Base-by-base conservation (phyloP, 2,888 invertebrate species). In the Parnassius orleans region DNA sequence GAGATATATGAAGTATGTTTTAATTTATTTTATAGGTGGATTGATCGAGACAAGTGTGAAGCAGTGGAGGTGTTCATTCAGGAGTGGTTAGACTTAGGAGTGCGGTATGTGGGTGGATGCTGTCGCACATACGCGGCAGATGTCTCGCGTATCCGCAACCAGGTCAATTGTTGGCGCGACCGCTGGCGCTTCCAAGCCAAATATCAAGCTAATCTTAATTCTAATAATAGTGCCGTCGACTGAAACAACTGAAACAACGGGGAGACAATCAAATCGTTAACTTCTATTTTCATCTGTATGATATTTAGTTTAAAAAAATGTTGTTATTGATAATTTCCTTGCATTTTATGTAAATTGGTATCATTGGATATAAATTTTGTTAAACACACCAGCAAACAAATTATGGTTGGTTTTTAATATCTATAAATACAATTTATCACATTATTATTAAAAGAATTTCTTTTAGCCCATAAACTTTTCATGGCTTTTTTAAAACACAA, bases 51-150 rank as follows among this genome's bases (percentile, higher is more conserved):
- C 70, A 94, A 94, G 77, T 94, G 94, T 78, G 93, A 94, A 68
- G 93, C 95, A 1, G 93, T 97, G 0, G 95, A 94, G 66, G 92
- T 93, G 24, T 96, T 95, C 77, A 94, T 97, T 10, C 92, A 93
- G 19, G 94, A 95, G 73, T 98, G 98, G 98, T 81, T 96, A 59
- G 93, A 95, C 63, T 83, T 95, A 53, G 98, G 98, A 0, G 96
- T 96, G 46, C 93, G 93, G 60, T 96, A 96, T 81, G 93, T 99
- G 53, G 98, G 98, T 24, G 98, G 98, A 0, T 99, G 98, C 75
- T 99, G 98, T 82, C 93, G 97, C 69, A 96, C 97, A 0, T 95
- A 95, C 73, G 96, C 97, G 1, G 93, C 95, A 0, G 97, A 98
- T 79, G 95, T 98, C 46, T 92, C 93, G 10, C 93, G 94, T 69